Percentiles rank a stretch among this genome's conserved stretches.
Conservation (phyloP, 1,140 invertebrate genomes). For the Homalodisca vitripennis region DNA sequence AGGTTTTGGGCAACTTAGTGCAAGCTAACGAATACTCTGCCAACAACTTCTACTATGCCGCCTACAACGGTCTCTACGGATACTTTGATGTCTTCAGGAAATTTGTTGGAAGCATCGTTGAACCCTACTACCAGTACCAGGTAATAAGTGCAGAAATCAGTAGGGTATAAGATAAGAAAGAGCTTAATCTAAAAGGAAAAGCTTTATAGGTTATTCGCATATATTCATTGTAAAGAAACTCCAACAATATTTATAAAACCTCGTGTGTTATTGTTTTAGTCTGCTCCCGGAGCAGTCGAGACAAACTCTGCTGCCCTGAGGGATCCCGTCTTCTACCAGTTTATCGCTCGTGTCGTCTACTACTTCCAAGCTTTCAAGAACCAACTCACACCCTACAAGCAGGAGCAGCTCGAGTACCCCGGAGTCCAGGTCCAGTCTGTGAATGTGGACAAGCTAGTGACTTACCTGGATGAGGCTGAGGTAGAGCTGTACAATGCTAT, state of each 20-base stretch:
- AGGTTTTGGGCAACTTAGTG: constrained; percentile 52
- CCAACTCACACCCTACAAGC: constrained; percentile 57
- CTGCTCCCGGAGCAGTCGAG: constrained; percentile 52
- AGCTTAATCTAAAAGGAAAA: too few species aligned
- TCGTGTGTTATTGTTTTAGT: constrained; percentile 27
- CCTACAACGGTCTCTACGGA: constrained; percentile 54
- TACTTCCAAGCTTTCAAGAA: constrained; percentile 55
- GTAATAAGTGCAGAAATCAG: neutral
- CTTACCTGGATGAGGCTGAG: constrained; percentile 47
- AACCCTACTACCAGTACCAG: constrained; percentile 48
- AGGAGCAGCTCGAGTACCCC: constrained; percentile 47
- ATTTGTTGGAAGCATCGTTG: constrained; percentile 50
- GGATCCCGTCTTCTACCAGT: constrained; percentile 56
- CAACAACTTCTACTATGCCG: constrained; percentile 50
- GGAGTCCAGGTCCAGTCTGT: constrained; percentile 48
- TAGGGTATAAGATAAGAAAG: neutral
- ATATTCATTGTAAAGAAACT: neutral
- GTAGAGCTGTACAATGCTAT: constrained; percentile 54
- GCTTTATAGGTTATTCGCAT: neutral
- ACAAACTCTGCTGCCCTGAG: constrained; percentile 49
- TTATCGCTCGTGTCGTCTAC: constrained; percentile 51
- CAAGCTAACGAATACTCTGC: constrained; percentile 30
- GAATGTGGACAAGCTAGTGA: constrained; percentile 8
- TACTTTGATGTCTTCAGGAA: constrained; percentile 51
- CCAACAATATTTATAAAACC: neutral